Base-by-base conservation (phyloP, 2,113 vertebrate genomes). In the Podilymbus podiceps region DNA sequence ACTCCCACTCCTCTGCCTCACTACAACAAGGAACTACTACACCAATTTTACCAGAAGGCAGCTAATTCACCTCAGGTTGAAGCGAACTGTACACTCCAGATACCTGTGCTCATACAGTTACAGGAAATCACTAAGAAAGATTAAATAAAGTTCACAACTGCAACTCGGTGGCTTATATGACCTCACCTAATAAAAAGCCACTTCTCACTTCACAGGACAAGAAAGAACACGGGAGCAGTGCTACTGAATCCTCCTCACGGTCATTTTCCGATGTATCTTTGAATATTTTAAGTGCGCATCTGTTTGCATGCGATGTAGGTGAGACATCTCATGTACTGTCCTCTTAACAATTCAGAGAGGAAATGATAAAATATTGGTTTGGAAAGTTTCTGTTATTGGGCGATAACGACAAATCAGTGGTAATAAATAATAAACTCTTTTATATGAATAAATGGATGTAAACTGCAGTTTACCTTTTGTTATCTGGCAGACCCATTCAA, bases 401-500 rank as follows among this genome's bases (percentile, higher is more conserved):
- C 21, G 72, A n/a, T 24, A 72, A 71, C 6, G 25, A 52, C 21
- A 66, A 50, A 33, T 82, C 23, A 46, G 22, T 16, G 42, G 33
- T 49, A 88, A n/a, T 60, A 74, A 60, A 79, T 18, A 71, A 72
- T 40, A 16, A 77, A 47, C 23, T 75, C 22, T 49, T 82, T 75
- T 21, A 38, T 11, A 53, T 6, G 12, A 85, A 63, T 23, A 72
- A 62, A 85, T 12, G 7, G 22, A 67, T 49, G 6, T 19, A 84
- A 84, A 86, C 11, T 59, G 49, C 30, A 77, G 79, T 73, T 98
- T 98, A 99, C 99, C 99, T 92, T 99, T 98, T 59, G 99, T 98
- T 89, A 99, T 98, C 96, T 99, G 99, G 96, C 99, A 99, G 79
- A 98, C 98, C 99, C 99, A 99, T 93, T 99, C 99, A 35, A 99